Base-by-base conservation (phyloP, 1,140 invertebrate genomes). In the Brachionus angularis region DNA sequence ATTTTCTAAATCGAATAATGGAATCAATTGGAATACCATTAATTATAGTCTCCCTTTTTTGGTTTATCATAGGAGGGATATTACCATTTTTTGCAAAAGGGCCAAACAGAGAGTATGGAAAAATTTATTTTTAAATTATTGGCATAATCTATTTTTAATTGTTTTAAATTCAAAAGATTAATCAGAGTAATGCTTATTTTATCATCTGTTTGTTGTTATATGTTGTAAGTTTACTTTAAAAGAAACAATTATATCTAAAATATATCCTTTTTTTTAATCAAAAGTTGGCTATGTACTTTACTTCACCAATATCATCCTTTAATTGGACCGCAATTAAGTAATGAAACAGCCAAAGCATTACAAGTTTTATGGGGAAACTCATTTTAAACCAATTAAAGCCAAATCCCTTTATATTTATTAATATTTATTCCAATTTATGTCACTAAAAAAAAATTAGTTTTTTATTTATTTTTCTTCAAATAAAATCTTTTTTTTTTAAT, bases 41-140 rank as follows among this genome's bases (percentile, higher is more conserved):
- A 14, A 39, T 58, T 18, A 36, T 53, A 4, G 49, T 71, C 10
- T 21, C 50, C 10, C 21, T 61, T 10, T 71, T 71, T 21, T 71
- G 70, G 70, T 33, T 53, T 7, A 44, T 61, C 4, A 44, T 71
- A 5, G 70, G 70, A n/a, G 33, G 34, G n/a, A 8, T 71, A 2
- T 42, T 33, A 55, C 70, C 70, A 10, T 46, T 71, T 12, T 21
- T 71, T 44, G 46, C 70, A 1, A 71, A 71, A 71, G 70, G 70
- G 33, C 70, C 70, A 10, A 55, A 71, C 27, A 47, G 31, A 53
- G 46, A 50, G 67, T 70, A 70, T 14, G 16, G 8, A 10, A 50
- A 2, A 12, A n/a, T 50, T 1, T 47, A 23, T 33, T 8, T 31
- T 18, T 47, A 21, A 29, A 3, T 67, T 14, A 16, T 47, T 3